These are phyloP conservation scores for Episyrphus balteatus DNA, from an alignment of 1,140 invertebrate species.

Conservation along the genomic window DNA sequence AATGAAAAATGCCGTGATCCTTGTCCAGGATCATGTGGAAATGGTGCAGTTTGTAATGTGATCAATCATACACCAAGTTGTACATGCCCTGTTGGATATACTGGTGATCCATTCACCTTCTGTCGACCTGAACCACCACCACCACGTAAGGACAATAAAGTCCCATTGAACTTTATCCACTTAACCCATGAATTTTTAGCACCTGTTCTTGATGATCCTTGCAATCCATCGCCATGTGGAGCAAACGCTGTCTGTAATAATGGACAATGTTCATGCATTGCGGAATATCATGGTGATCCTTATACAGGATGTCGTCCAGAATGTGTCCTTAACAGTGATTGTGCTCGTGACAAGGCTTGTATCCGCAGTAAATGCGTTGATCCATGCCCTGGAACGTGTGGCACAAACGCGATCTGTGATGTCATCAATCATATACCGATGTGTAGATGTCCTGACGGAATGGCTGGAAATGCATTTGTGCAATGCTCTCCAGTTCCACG, in stretches of 20 bases:
- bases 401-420: constrained; percentile 60
- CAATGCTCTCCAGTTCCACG: constrained; percentile 38
- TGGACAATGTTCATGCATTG: constrained; percentile 62
- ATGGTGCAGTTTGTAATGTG: constrained; percentile 51
- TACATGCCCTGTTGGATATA: constrained; percentile 52
- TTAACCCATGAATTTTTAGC: constrained; percentile 35
- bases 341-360: constrained; percentile 58
- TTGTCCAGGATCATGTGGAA: constrained; percentile 57
- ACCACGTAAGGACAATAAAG: constrained; percentile 31
- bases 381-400: constrained; percentile 68
- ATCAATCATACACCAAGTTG: constrained; percentile 58
- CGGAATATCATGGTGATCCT: constrained; percentile 72
- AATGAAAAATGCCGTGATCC: constrained; percentile 60
- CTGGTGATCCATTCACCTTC: constrained; percentile 56
- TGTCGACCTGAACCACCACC: constrained; percentile 43
- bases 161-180: constrained; percentile 43
- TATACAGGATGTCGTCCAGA: constrained; percentile 72
- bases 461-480: constrained; percentile 57
- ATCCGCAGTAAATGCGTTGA: constrained; percentile 69
- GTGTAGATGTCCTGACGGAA: constrained; percentile 60
- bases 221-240: constrained; percentile 59
- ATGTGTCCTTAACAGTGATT: constrained; percentile 72
- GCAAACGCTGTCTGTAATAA: constrained; percentile 57
- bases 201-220: constrained; percentile 41
- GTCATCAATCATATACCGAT: constrained; percentile 66